A percentile compares a stretch with the other conserved stretches of the same genome.
These are phyloP conservation scores for Capreolus pygargus DNA, from an alignment of 2,113 vertebrate species.

Conservation along the genomic window DNA sequence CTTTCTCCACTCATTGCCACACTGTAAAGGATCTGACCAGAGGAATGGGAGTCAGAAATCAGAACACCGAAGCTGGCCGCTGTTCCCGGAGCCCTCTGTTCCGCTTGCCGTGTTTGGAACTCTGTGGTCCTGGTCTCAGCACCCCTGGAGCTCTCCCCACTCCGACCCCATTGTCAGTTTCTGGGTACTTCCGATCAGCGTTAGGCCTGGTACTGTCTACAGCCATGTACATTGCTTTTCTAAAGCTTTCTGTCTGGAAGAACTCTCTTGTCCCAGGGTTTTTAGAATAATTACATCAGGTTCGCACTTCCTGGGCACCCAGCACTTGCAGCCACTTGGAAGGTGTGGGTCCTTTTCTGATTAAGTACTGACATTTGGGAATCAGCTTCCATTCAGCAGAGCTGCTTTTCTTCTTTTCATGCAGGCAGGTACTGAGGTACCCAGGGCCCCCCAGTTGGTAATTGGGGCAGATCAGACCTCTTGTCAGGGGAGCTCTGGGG, in stretches of 20 bases:
- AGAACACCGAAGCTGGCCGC: not conserved
- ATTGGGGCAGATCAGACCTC: not conserved
- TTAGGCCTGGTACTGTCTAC: not conserved
- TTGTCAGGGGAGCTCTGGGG: not conserved
- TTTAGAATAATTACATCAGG: not conserved
- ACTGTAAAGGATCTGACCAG: not conserved
- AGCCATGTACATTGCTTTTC: not conserved
- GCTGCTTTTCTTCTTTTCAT: not conserved
- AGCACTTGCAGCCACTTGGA: not conserved
- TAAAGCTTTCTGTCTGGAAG: not conserved
- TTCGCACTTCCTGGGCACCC: not conserved
- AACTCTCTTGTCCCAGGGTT: not conserved
- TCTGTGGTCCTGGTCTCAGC: not conserved
- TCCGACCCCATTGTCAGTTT: not conserved
- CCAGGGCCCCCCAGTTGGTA: no score
- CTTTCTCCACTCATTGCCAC: not conserved
- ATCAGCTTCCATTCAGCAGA: rapidly evolving
- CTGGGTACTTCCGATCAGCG: not conserved
- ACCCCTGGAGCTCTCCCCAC: not conserved
- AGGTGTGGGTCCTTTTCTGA: not conserved
- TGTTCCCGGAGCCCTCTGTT: not conserved
- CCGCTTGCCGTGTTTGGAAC: rapidly evolving
- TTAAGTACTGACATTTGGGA: not conserved
- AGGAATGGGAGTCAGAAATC: not conserved
- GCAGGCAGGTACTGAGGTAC: not conserved